phyloP scores from a whole-genome alignment of 2,888 invertebrate species.

The Cerastoderma edule region DNA sequence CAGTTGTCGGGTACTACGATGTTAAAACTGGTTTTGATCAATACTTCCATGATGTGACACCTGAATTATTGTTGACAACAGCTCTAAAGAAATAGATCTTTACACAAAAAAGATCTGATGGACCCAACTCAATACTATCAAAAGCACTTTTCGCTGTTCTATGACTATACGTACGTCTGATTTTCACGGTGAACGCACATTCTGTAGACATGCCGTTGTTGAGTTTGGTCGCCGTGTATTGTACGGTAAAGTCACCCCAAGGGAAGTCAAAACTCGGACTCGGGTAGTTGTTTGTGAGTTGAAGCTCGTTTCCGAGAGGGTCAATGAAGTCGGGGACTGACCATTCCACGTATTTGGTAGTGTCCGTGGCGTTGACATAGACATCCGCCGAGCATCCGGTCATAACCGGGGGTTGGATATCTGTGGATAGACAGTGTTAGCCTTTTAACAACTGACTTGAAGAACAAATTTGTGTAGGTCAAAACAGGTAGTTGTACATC shows the following conservation, averaged over 20 bases:
- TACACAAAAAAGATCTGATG: no score
- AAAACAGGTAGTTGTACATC: no score
- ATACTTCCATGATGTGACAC: no score
- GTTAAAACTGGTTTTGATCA: no score
- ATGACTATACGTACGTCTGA: slow-evolving; percentile 61
- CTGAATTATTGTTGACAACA: no score
- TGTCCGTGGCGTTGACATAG: slow-evolving; percentile 26
- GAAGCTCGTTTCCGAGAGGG: slow-evolving; percentile 48
- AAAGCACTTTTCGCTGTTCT: no score
- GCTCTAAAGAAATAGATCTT: no score
- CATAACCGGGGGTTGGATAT: slow-evolving; percentile 63
- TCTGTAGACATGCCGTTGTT: slow-evolving; percentile 52
- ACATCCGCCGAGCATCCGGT: slow-evolving; percentile 43
- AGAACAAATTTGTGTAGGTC: no score
- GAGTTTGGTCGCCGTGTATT: slow-evolving; percentile 60
- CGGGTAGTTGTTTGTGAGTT: slow-evolving; percentile 53
- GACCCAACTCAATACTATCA: no score
- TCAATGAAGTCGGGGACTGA: slow-evolving; percentile 54
- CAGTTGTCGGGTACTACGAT: no score
- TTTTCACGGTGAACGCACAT: slow-evolving; percentile 49
- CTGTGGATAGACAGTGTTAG: no score
- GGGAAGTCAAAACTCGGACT: slow-evolving; percentile 48
- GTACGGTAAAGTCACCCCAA: slow-evolving; percentile 65
- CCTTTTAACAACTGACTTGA: no score
- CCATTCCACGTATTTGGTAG: slow-evolving; percentile 48